A percentile compares a stretch with the other conserved stretches of the same genome.
Conservation (phyloP, 2,888 invertebrate genomes). For the Drosophila diplacantha region DNA sequence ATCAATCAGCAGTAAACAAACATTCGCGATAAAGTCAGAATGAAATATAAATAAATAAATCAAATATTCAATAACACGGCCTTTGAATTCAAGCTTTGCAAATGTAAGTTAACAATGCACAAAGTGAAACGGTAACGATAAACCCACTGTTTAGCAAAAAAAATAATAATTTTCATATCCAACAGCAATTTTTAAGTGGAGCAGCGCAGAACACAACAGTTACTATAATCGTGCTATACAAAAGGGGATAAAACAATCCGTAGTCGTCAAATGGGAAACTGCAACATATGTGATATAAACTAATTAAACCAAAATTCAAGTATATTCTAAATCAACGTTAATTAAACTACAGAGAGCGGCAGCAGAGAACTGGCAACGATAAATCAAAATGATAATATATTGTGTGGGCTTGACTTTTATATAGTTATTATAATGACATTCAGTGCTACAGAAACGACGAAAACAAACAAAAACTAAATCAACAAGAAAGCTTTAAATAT, state of each 20-base stretch:
- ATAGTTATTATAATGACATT: constrained; percentile 36
- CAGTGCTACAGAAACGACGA: constrained; percentile 31
- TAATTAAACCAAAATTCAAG: constrained; percentile 34
- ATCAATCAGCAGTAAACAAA: constrained; percentile 8
- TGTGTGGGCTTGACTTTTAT: constrained; percentile 33
- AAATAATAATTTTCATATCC: constrained; percentile 16
- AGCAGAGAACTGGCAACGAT: constrained; percentile 23
- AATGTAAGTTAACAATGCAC: constrained; percentile 4
- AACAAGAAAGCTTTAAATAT: constrained; percentile 60
- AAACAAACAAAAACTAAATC: constrained; percentile 15
- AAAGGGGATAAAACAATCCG: constrained; percentile 22
- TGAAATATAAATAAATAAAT: background rate
- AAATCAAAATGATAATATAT: constrained; percentile 32
- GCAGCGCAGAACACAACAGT: constrained; percentile 23
- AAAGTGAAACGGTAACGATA: too few species aligned
- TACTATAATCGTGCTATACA: constrained; percentile 37
- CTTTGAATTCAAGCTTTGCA: constrained; percentile 7
- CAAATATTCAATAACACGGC: constrained; percentile 22
- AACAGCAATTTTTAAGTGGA: constrained; percentile 29
- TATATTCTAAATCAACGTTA: constrained; percentile 42
- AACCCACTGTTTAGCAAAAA: too few species aligned
- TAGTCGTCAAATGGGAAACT: constrained; percentile 42
- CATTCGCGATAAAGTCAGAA: background rate
- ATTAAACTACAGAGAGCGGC: constrained; percentile 23
- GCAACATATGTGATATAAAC: constrained; percentile 66